Base-by-base conservation (phyloP, 2,888 invertebrate genomes). In the Thecocarcelia acutangulata region DNA sequence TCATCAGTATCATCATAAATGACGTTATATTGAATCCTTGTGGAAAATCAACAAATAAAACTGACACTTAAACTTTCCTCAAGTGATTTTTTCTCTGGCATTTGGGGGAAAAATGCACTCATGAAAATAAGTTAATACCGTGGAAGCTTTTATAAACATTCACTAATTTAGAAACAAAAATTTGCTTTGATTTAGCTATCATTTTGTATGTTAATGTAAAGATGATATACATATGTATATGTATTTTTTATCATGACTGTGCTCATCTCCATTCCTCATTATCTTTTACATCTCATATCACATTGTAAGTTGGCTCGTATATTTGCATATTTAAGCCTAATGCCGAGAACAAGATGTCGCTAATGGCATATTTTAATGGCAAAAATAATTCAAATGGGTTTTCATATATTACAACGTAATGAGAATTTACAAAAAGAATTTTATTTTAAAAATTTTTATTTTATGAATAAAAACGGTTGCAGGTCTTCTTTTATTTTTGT, bases 1-100 rank as follows among this genome's bases (percentile, higher is more conserved):
- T 73, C 76, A 63, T 50, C 63, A 76, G 75, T 52, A 66, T 59
- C 64, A 82, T 78, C 69, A 70, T 78, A 78, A 82, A 70, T 82
- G 82, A 82, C 40, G 82, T 78, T 69, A 74, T 82, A 70, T 52
- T 58, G 61, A 73, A 19, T 58, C 13, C 52, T 59, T 59, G 72
- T 21, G 44, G 15, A 21, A 33, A 72, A 24, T 17, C 0, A 33
- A 68, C 15, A 75, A 28, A 75, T 28, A 56, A 8, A 21, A 15
- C 58, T 64, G 24, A 52, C 24, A 56, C 19, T 58, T 44, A 73
- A 81, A 77, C 50, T 77, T 74, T 77, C 52, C 73, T 58, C 68
- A 69, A 74, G 73, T 69, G 73, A 76, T 44, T 40, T 61, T 64
- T 66, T 44, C 46, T 56, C 12, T 40, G 17, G 15, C 37, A 28